Base-by-base conservation (phyloP, 1,140 invertebrate species). In the Leptestheria dahalacensis region DNA sequence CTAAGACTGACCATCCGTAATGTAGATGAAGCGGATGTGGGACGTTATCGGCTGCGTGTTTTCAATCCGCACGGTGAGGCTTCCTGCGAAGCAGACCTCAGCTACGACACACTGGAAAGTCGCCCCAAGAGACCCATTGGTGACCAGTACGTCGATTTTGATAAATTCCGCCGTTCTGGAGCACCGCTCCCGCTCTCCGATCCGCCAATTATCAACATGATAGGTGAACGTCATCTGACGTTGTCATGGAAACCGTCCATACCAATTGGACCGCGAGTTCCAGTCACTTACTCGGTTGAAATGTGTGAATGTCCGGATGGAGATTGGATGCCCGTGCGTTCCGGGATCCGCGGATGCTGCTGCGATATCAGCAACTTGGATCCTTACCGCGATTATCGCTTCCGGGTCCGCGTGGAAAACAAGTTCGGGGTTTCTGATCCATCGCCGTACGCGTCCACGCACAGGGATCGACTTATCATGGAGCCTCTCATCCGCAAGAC, bases 341-440 rank as follows among this genome's bases (percentile, higher is more conserved):
- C 55, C 72, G 74, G 88, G 3, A 78, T 94, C 4, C 78, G 87
- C 61, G 87, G 86, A 48, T 90, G 86, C 66, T 80, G 81, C 21
- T 91, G 87, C 68, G 88, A 91, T 66, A 85, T 95, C 52, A 75
- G 81, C 25, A 86, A 86, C 70, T 75, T 88, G 41, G 82, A 87
- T 65, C 89, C 90, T 0, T 86, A 87, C 73, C 77, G 84, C 57
- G 90, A 95, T 73, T 95, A 94, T 72, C 85, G 86, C 68, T 95
- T 95, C 75, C 77, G 92, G 49, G 80, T 96, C 25, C 79, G 91
- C n/a, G 92, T 95, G 1, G 91, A 95, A 68, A 96, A 96, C 70
- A 90, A 91, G 70, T 91, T 89, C 68, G 93, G 92, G n/a, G 80
- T 95, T n/a, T 93, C 90, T 70, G 92, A 96, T 69, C 91, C 93